Evolutionary conservation across 2,113 vertebrate genomes (phyloP), one percentile per base, ranked within the genome.

Genomic region (Callipepla californica): DNA sequence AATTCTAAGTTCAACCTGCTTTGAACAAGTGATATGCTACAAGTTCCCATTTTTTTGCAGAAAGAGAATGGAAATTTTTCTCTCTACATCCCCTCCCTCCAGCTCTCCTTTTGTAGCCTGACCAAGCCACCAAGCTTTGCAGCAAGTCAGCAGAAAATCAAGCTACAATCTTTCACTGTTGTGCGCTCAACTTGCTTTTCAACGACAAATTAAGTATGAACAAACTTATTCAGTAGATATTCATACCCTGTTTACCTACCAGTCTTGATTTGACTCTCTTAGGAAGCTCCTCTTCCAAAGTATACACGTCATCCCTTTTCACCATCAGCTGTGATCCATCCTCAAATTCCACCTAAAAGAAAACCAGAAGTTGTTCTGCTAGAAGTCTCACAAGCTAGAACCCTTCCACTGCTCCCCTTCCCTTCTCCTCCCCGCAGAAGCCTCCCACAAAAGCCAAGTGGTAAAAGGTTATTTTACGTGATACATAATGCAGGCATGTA

Each of bases 241-340:
- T 23, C 61, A 13, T n/a, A 78, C 4, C 7, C 25, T 0, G 1
- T 72, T 74, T 85, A 96, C 98, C 94, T 94, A 99, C 99, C 98
- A 99, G 97, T 92, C 99, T 98, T 80, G 99, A 98, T 86, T 99
- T 99, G 95, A 99, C 99, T 97, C 99, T 98, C 95, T 99, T 99
- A 47, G 99, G 99, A 84, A 99, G 98, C 94, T 99, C 99, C 93
- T 99, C 99, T 16, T 99, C 98, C 89, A 99, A 97, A 28, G 98
- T 98, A 96, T 99, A 99, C 36, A 99, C 99, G 9, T 99, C 99
- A 45, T 99, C 99, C 96, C 99, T 98, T 95, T 99, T 99, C 92
- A 99, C 98, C 65, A 99, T 98, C 75, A 99, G 97, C 92, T 99
- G 99, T 2, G 99, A 99, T 32, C 98, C 99, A 62, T 99, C 99